phyloP scores from a whole-genome alignment of 2,888 invertebrate species.

The Boloria selene region DNA sequence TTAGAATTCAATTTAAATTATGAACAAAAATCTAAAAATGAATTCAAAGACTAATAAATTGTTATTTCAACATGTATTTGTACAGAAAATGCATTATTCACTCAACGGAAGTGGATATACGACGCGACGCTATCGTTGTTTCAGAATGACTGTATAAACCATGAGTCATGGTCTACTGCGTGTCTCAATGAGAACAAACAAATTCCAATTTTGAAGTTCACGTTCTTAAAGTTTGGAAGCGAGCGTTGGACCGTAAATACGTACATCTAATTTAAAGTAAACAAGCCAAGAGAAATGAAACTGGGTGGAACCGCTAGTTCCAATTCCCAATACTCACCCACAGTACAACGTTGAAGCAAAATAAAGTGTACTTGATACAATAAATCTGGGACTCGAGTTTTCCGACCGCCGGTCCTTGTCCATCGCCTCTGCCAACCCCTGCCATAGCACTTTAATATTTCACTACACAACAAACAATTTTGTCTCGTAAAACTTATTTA shows the following conservation, averaged over 20 bases:
- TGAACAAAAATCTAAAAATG: too few species aligned
- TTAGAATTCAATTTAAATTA: not conserved
- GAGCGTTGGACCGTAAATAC: conserved; percentile 37
- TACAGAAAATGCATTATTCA: not conserved
- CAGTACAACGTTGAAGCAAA: conserved; percentile 90
- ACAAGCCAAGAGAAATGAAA: conserved; percentile 35
- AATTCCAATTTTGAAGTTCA: conserved; percentile 35
- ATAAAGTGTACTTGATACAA: conserved; percentile 90
- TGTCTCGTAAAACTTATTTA: conserved; percentile 37
- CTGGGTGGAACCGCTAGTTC: conserved; percentile 20
- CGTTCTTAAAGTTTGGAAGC: conserved; percentile 24
- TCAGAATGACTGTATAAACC: not conserved
- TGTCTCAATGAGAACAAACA: conserved; percentile 16
- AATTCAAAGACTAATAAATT: too few species aligned
- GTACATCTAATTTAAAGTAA: conserved; percentile 46
- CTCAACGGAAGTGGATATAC: not conserved
- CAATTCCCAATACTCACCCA: conserved; percentile 84
- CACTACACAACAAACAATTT: conserved; percentile 44
- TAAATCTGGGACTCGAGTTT: conserved; percentile 89
- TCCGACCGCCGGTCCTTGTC: conserved; percentile 77
- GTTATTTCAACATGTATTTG: not conserved
- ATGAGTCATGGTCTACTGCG: conserved; percentile 22
- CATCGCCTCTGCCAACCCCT: conserved; percentile 77
- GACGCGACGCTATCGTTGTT: not conserved
- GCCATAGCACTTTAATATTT: conserved; percentile 75